A percentile compares a stretch with the other conserved stretches of the same genome.
These are phyloP conservation scores for Diabrotica virgifera DNA, from an alignment of 1,140 invertebrate species.

Conservation along the genomic window DNA sequence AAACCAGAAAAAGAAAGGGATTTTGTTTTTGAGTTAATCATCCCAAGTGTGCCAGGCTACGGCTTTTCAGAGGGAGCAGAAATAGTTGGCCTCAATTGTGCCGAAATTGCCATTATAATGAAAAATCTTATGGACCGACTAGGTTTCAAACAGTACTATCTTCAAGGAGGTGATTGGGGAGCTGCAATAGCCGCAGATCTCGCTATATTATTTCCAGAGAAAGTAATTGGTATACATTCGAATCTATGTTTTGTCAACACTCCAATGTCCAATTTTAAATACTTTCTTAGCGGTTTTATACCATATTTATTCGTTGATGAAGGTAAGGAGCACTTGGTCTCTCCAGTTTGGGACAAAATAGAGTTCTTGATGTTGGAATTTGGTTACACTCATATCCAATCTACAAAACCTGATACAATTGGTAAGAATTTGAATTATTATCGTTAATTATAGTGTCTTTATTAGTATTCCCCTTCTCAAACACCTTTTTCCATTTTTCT, in stretches of 20 bases:
- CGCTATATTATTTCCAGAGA: constrained; percentile 67
- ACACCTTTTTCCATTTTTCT: constrained; percentile 21
- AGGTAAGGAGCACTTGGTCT: constrained; percentile 57
- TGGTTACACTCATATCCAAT: constrained; percentile 85
- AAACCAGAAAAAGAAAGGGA: constrained; percentile 53
- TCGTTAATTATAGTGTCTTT: constrained; percentile 11
- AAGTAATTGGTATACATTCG: constrained; percentile 64
- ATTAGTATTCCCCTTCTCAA: constrained; percentile 25
- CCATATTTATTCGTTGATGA: constrained; percentile 59
- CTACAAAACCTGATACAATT: constrained; percentile 89
- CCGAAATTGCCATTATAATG: constrained; percentile 69
- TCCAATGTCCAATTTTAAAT: constrained; percentile 49
- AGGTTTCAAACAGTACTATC: constrained; percentile 70
- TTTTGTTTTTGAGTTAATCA: constrained; percentile 77
- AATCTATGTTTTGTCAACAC: constrained; percentile 60
- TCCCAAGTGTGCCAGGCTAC: constrained; percentile 72
- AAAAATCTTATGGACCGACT: constrained; percentile 79
- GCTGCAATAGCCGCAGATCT: constrained; percentile 59
- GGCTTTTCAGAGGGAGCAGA: constrained; percentile 73
- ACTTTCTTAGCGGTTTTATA: constrained; percentile 54
- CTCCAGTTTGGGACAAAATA: constrained; percentile 57
- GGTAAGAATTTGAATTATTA: constrained; percentile 64
- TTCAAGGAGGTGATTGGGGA: constrained; percentile 88
- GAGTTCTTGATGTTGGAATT: constrained; percentile 60
- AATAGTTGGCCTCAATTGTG: constrained; percentile 59